Conservation (phyloP, 2,113 vertebrate genomes). For the Pongo pygmaeus region DNA sequence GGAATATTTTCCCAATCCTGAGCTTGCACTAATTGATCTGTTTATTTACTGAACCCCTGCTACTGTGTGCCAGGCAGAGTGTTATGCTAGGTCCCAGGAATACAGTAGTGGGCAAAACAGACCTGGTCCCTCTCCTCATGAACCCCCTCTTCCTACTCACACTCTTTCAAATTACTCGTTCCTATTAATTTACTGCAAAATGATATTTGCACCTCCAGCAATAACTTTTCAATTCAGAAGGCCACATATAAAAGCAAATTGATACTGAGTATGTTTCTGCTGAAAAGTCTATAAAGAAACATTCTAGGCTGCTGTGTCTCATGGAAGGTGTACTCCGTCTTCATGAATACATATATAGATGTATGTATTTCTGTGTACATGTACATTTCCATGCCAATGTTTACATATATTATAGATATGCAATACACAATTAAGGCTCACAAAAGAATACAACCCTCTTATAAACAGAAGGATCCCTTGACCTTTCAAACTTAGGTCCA, state of each 20-base stretch:
- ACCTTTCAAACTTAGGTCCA: background rate
- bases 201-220: background rate
- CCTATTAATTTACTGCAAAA: background rate
- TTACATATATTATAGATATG: background rate
- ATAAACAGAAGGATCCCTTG: background rate
- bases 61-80: background rate
- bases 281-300: background rate
- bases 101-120: background rate
- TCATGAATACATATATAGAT: background rate
- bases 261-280: background rate
- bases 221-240: slow-evolving; percentile 11
- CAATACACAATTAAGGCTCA: background rate
- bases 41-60: background rate
- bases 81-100: background rate
- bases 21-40: background rate
- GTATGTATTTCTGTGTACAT: background rate
- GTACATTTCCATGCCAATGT: background rate
- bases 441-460: background rate
- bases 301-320: background rate
- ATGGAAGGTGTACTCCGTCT: background rate
- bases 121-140: rapidly evolving
- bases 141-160: background rate
- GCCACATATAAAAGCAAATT: background rate
- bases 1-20: background rate
- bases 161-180: background rate